Evolutionary conservation across 2,888 invertebrate species (phyloP), one percentile per base, ranked within the genome.

Genomic region (Spisula subtruncata): DNA sequence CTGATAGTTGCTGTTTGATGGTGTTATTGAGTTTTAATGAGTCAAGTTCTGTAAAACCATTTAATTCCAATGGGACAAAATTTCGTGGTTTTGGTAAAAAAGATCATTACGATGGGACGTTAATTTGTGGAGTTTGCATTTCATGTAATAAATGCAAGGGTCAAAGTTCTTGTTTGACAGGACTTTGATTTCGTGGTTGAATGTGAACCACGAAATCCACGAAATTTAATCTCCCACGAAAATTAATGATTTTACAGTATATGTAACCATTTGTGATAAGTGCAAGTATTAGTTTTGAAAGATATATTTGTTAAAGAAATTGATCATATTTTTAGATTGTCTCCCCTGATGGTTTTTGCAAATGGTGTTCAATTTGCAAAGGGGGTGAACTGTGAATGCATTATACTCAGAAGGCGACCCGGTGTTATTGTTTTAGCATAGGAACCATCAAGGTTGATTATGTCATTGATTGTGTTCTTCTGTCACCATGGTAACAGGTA

Each of bases 221-320:
- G n/a, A n/a, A n/a, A n/a, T n/a, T n/a, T n/a, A n/a, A n/a, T n/a
- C n/a, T n/a, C n/a, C n/a, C n/a, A n/a, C n/a, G n/a, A n/a, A n/a
- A n/a, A n/a, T n/a, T n/a, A n/a, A n/a, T n/a, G n/a, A n/a, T n/a
- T n/a, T n/a, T n/a, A n/a, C n/a, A 18, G 60, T 60, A 60, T 60
- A n/a, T 60, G 60, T 60, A 60, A 60, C 25, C 18, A 0, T 60
- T 60, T 60, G 60, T 60, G 60, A 60, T 60, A 60, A 60, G 25
- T n/a, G n/a, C 18, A 60, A 60, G 60, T 60, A 60, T 60, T 60
- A 60, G 25, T n/a, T 8, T 60, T 25, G 25, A 60, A 20, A 18
- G 25, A 60, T 18, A n/a, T n/a, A 60, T 60, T n/a, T 60, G 60
- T 60, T 60, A n/a, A 60, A n/a, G 60, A 60, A 60, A 18, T 60